Evolutionary conservation across 2,797 vertebrate species (phyloP), one percentile per base, ranked within the genome.

Genomic region (Bovichtus diacanthus): DNA sequence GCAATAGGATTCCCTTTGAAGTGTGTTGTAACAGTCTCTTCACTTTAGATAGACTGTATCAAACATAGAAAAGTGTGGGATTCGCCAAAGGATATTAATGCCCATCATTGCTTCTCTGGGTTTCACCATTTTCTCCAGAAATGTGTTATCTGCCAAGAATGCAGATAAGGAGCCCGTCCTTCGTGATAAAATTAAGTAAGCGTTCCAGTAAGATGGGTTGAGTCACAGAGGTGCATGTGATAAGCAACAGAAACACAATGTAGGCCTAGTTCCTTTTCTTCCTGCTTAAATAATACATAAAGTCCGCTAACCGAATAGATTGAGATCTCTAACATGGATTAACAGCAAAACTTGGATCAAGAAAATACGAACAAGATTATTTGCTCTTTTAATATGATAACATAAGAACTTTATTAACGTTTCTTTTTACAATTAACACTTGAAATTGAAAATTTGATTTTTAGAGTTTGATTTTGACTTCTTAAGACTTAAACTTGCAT

Each of bases 191-290:
- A 16, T 25, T n/a, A 68, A 50, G 9, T 21, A 11, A 9, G 10
- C 76, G 39, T 49, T 65, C 18, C 8, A 55, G 5, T 58, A 44
- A n/a, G 10, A 39, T 44, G 10, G n/a, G 70, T 36, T 55, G 66
- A 54, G 13, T 70, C 39, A 59, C 68, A 47, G 2, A 60, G 16
- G 44, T 27, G 21, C 41, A 59, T 78, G 60, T 49, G 31, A 76
- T 58, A 39, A 41, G 31, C 10, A 19, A 1, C 16, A 23, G 16
- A 63, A 58, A 49, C 16, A 18, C 1, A 23, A 19, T 25, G 3
- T 3, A 34, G 31, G 31, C 34, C n/a, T 34, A 13, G 5, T 21
- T 70, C 0, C 6, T 21, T 44, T 54, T 31, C 25, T 34, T 34
- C 12, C 7, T 18, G 15, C n/a, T 39, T 2, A 29, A 23, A 23